Percentiles rank a stretch among this genome's conserved stretches.
Evolutionary conservation across 2,113 vertebrate genomes (phyloP).

Genomic region (Platichthys stellatus): DNA sequence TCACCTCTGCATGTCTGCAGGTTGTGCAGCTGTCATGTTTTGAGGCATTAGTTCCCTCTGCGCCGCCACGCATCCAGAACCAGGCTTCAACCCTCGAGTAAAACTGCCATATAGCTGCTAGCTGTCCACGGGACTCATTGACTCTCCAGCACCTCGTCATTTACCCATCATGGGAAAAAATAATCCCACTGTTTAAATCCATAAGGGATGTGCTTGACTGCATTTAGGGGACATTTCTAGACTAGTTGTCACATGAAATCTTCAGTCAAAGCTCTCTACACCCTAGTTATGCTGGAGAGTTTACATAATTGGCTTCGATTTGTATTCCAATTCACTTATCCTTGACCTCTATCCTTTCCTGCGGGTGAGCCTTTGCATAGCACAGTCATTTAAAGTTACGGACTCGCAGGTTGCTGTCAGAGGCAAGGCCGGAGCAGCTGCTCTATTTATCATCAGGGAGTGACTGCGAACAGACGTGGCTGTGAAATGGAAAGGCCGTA

Average conservation of each 20-base stretch:
- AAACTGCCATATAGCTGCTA: constrained; percentile 11
- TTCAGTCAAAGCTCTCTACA: constrained; percentile 37
- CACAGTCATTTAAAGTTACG: constrained; percentile 68
- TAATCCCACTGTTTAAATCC: constrained; percentile 54
- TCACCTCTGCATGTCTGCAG: constrained; percentile 16
- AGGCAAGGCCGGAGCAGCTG: constrained; percentile 64
- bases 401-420: constrained; percentile 59
- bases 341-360: constrained; percentile 32
- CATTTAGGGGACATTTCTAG: constrained; percentile 40
- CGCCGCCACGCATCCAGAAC: constrained; percentile 8
- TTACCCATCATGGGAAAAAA: constrained; percentile 22
- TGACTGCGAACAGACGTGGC: constrained; percentile 48
- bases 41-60: neutral
- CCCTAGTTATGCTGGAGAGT: constrained; percentile 33
- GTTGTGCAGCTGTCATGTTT: constrained; percentile 27
- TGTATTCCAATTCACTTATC: constrained; percentile 34
- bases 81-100: constrained; percentile 7
- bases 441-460: constrained; percentile 58
- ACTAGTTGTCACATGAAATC: constrained; percentile 49
- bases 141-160: constrained; percentile 35
- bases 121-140: constrained; percentile 22
- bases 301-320: constrained; percentile 57
- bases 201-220: constrained; percentile 41
- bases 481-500: constrained; percentile 60
- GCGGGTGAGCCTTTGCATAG: constrained; percentile 24